Base-by-base conservation (phyloP, 2,113 vertebrate genomes). In the Chaetura pelagica region DNA sequence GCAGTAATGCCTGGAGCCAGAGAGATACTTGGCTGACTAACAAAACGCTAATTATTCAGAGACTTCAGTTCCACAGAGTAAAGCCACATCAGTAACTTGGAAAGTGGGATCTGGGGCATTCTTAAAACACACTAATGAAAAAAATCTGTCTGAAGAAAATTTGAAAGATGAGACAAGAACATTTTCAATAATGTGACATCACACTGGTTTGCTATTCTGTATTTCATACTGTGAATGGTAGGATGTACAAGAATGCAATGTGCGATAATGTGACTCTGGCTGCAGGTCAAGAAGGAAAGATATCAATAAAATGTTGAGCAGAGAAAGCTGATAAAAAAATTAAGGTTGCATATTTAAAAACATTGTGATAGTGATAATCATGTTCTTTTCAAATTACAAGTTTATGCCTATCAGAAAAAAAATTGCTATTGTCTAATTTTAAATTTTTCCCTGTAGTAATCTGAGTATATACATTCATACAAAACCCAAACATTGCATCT, bases 21-120 rank as follows among this genome's bases (percentile, higher is more conserved):
- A 87, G 69, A 84, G 76, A 75, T 72, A 66, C 52, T 94, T 94
- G 93, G 69, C 93, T 91, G 69, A 82, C 87, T 78, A 87, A 92
- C 61, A 94, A 94, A 93, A 94, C 79, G 49, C n/a, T 91, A 94
- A 94, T 86, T 97, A 87, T 64, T 86, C 9, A 6, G 69, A 68
- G 61, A 35, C 81, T 96, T 89, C 77, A 91, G 89, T 81, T 96
- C 80, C 67, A 90, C 58, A 40, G n/a, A 64, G 20, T 89, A 78
- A 84, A 91, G 52, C 23, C 73, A 77, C 57, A 89, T 84, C 83
- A 84, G 69, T 78, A 89, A 81, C 52, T 87, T 52, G 26, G 30
- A 58, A 77, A 86, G 46, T 23, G 63, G 20, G 20, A 83, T 88
- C 55, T 34, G 15, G 63, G 52, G 61, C 87, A 87, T 67, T 86